Evolutionary conservation across 1,140 invertebrate species (phyloP), one percentile per base, ranked within the genome.

Genomic region (Homalodisca vitripennis): DNA sequence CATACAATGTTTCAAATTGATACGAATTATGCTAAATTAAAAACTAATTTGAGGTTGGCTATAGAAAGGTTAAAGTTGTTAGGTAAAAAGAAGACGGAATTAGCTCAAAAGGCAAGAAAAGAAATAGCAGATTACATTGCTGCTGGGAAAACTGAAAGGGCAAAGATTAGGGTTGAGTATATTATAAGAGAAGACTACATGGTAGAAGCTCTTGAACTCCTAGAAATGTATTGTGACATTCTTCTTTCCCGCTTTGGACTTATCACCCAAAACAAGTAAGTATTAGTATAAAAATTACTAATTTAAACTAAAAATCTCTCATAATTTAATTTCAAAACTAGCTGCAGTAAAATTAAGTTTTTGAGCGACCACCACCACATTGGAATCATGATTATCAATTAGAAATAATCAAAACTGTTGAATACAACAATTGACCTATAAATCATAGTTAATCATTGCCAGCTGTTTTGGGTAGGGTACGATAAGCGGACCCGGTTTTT

Each of bases 181-280:
- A 99, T 99, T 60, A 98, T 99, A 68, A 88, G 98, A 27, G 98
- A 99, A 84, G 98, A 99, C 82, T 99, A 99, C 80, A 86, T 98
- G 80, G 97, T 99, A 0, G 98, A 99, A 83, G 97, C 97, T 0
- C 97, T 99, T 92, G 98, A 99, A 86, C 85, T 99, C 55, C 86
- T 99, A 1, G 98, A 99, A 84, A 99, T 99, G 95, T 99, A 97
- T 79, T 99, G 97, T 83, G 98, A 99, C 84, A 81, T 99, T 24
- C 80, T 99, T n/a, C 81, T 99, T 20, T 97, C 98, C 1, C 86
- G 97, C 78, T 99, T 99, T 84, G 98, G 98, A 17, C 83, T 99
- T 0, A 90, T 99, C 62, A 93, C 98, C 73, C 96, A 98, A 82
- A 97, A 98, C 90, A 98, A 98, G 87, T 92, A 82, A 84, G 83